Base-by-base conservation (phyloP, 2,797 vertebrate genomes). In the Threskiornis aethiopicus region DNA sequence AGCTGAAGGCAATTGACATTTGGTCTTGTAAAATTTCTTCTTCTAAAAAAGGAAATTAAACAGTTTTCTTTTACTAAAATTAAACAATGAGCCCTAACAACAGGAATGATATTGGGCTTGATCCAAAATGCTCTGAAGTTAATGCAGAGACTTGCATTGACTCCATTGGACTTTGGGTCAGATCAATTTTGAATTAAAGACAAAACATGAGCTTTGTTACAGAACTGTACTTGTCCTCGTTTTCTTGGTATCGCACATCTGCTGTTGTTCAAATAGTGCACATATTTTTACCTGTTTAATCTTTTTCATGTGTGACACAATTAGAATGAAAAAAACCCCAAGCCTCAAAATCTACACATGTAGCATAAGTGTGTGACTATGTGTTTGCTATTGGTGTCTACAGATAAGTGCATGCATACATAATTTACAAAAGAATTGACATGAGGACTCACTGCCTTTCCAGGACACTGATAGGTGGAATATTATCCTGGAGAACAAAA, bases 41-140 rank as follows among this genome's bases (percentile, higher is more conserved):
- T 78, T 96, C 72, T 73, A 66, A 61, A 81, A 97, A 88, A 84
- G 76, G 77, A 97, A 93, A 96, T 88, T 16, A 75, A 96, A 91
- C 0, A 64, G 7, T 41, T 96, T 86, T 95, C 20, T 92, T 89
- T 87, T 87, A 46, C 57, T 93, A 89, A 94, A 90, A 93, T 92
- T 82, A 90, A 89, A 83, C 52, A 90, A 31, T 70, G 62, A 91
- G 16, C 29, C 31, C 20, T 84, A 72, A 71, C 15, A 83, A 73
- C 57, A 83, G 44, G n/a, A 89, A 85, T 75, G 4, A 75, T 87
- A 51, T 9, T 89, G 49, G 47, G 25, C 47, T 82, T 72, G n/a
- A 67, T 87, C 55, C 82, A 83, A 96, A 84, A 10, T 18, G 16
- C 20, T 70, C 46, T 82, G 77, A 96, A 87, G 21, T 82, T 89